Conservation (phyloP, 2,113 vertebrate genomes). For the Gymnocephalus cernua region DNA sequence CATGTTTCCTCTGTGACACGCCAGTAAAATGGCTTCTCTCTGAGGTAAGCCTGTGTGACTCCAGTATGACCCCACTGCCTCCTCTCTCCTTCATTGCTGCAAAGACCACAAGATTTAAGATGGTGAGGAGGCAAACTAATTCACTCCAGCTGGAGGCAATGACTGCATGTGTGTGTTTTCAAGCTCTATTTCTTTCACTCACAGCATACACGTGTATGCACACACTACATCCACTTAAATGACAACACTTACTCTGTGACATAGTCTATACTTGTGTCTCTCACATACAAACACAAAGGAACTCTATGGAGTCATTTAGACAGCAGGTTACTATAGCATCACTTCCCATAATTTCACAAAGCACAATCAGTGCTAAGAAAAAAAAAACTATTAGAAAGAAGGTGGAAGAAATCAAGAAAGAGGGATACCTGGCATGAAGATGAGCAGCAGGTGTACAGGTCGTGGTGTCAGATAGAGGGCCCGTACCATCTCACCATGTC, state of each 20-base stretch:
- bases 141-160: slow-evolving; percentile 59
- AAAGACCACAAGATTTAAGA: slow-evolving; percentile 54
- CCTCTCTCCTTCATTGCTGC: slow-evolving; percentile 29
- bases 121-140: slow-evolving; percentile 35
- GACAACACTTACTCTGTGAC: neutral
- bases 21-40: slow-evolving; percentile 53
- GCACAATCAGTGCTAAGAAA: neutral
- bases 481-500: neutral
- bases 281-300: neutral
- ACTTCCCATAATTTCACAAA: slow-evolving; percentile 10
- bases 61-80: slow-evolving; percentile 65
- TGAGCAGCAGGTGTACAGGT: slow-evolving; percentile 17
- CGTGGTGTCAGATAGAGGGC: slow-evolving; percentile 1
- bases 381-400: neutral
- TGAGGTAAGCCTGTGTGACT: slow-evolving; percentile 60
- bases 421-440: slow-evolving; percentile 1
- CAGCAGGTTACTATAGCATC: slow-evolving; percentile 18
- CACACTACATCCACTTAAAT: slow-evolving; percentile 13
- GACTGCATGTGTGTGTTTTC: slow-evolving; percentile 17
- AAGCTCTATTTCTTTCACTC: slow-evolving; percentile 20
- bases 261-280: neutral
- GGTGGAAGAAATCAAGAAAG: neutral
- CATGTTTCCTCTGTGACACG: slow-evolving; percentile 27
- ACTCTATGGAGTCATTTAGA: neutral
- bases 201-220: neutral